A percentile compares a stretch with the other conserved stretches of the same genome.
phyloP scores from a whole-genome alignment of 2,888 invertebrate genomes.

The Cacoxenus indagator region DNA sequence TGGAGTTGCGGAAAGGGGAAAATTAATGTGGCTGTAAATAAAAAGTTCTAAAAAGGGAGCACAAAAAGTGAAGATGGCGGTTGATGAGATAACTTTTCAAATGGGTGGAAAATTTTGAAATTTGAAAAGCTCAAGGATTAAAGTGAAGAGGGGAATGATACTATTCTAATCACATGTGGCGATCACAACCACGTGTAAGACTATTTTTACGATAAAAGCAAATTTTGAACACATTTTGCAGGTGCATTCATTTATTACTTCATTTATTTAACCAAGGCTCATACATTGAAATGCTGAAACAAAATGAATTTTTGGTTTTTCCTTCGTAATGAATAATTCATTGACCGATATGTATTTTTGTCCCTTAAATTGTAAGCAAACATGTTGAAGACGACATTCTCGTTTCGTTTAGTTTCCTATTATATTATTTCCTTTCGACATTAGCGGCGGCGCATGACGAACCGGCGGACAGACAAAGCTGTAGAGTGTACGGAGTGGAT shows the following conservation, averaged over 20 bases:
- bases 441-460: background rate
- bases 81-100: background rate
- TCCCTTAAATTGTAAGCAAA: constrained; percentile 33
- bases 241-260: background rate
- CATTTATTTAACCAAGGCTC: background rate
- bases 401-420: constrained; percentile 14
- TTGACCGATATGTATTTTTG: constrained; percentile 55
- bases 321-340: constrained; percentile 64
- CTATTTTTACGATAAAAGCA: background rate
- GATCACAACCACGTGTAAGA: background rate
- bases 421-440: background rate
- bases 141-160: too few relatives aligned
- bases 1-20: constrained; percentile 11
- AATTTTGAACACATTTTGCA: background rate
- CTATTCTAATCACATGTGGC: too few relatives aligned
- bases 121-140: too few relatives aligned
- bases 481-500: background rate
- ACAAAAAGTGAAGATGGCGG: constrained; percentile 22
- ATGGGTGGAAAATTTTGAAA: background rate
- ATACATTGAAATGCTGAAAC: constrained; percentile 20
- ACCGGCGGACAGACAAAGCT: background rate
- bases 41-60: constrained; percentile 27
- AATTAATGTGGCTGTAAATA: background rate
- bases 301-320: constrained; percentile 56
- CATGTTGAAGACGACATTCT: constrained; percentile 18